phyloP scores from a whole-genome alignment of 2,797 vertebrate genomes.

The Carcharodon carcharias region DNA sequence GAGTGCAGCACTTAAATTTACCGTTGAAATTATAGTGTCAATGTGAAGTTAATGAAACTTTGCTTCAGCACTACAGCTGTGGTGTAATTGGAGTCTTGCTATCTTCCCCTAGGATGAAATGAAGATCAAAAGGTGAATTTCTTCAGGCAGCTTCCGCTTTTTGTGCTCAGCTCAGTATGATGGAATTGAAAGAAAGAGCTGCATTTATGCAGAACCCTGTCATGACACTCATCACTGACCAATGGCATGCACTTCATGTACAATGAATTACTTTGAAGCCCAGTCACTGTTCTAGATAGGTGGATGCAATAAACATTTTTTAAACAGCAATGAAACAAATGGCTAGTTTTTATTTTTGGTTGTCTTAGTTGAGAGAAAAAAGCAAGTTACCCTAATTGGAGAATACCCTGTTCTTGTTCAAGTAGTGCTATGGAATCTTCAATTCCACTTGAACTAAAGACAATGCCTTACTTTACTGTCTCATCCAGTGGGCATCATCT shows the following conservation, averaged over 20 bases:
- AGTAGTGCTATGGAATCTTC: background rate
- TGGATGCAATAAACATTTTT: background rate
- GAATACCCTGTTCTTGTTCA: background rate
- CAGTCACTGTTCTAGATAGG: background rate
- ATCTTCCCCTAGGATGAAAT: background rate
- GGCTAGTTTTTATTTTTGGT: background rate
- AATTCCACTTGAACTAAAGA: background rate
- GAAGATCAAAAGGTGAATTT: conserved; percentile 20
- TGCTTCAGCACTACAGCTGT: background rate
- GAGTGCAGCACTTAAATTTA: background rate
- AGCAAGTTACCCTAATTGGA: background rate
- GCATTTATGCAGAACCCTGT: background rate
- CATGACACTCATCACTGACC: background rate
- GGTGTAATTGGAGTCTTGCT: background rate
- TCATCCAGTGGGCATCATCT: background rate
- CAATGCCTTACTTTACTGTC: background rate
- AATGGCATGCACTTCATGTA: background rate
- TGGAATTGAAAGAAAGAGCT: background rate
- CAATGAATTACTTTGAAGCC: background rate
- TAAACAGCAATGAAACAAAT: background rate
- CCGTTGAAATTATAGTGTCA: background rate
- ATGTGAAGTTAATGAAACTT: conserved; percentile 15
- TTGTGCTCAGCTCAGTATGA: background rate
- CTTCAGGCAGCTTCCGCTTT: background rate
- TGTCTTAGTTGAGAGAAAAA: background rate